These are phyloP conservation scores for Synodontis membranacea DNA, from an alignment of 2,113 vertebrate genomes.

Conservation along the genomic window DNA sequence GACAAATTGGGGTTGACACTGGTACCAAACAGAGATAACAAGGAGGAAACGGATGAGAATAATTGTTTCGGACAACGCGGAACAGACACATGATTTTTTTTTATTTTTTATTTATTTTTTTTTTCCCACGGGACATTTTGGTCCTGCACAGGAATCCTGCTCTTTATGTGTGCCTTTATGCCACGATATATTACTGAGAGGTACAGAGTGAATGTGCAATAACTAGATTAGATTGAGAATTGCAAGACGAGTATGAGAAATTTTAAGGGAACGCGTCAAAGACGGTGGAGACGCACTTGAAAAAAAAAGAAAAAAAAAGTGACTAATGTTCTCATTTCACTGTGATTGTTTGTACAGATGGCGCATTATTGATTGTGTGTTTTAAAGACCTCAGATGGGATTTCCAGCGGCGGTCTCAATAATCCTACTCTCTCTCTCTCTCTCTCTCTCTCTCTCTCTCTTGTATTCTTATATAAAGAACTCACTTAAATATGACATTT, in stretches of 20 bases:
- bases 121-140: neutral
- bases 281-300: neutral
- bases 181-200: neutral
- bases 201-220: neutral
- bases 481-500: neutral
- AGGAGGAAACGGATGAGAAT: neutral
- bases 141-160: neutral
- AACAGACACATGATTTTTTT: neutral
- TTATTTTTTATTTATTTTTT: too few relatives aligned
- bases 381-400: constrained; percentile 3
- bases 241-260: neutral
- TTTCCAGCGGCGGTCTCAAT: neutral
- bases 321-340: neutral
- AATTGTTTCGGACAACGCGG: neutral
- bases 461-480: neutral
- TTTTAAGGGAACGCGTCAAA: too few relatives aligned
- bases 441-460: neutral
- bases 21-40: constrained; percentile 13
- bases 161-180: neutral
- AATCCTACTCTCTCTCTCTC: neutral
- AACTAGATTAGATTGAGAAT: neutral
- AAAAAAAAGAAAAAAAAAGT: too few relatives aligned
- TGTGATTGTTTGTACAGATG: constrained; percentile 14
- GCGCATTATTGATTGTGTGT: constrained; percentile 27
- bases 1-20: constrained; percentile 12